phyloP scores from a whole-genome alignment of 2,113 vertebrate genomes.

The Coptodon bakossiorum region DNA sequence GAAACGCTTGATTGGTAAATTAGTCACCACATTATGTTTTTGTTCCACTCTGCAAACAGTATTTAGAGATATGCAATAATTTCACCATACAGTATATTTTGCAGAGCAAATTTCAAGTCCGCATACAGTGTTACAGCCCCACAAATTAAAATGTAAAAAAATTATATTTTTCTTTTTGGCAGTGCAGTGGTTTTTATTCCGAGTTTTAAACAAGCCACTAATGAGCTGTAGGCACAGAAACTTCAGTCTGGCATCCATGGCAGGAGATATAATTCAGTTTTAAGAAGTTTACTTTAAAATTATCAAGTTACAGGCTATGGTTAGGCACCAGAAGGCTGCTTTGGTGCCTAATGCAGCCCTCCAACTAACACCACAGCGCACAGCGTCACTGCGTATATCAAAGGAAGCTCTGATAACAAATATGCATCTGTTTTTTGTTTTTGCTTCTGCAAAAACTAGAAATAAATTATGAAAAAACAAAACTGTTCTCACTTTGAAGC shows the following conservation, averaged over 20 bases:
- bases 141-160: neutral
- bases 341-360: neutral
- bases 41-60: neutral
- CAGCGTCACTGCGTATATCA: accelerated
- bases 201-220: neutral
- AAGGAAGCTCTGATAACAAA: neutral
- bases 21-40: neutral
- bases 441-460: neutral
- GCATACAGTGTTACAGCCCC: neutral
- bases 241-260: neutral
- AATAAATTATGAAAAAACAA: neutral
- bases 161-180: neutral
- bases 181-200: neutral
- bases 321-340: neutral
- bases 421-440: neutral
- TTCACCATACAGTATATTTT: neutral
- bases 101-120: neutral
- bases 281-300: neutral
- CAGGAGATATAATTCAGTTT: neutral
- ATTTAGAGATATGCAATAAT: neutral
- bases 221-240: neutral
- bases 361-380: neutral
- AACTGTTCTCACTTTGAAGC: neutral
- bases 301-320: neutral
- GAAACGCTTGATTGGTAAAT: neutral